These are phyloP conservation scores for Cercopithecus hamlyni DNA, from an alignment of 2,797 vertebrate species.

Conservation along the genomic window DNA sequence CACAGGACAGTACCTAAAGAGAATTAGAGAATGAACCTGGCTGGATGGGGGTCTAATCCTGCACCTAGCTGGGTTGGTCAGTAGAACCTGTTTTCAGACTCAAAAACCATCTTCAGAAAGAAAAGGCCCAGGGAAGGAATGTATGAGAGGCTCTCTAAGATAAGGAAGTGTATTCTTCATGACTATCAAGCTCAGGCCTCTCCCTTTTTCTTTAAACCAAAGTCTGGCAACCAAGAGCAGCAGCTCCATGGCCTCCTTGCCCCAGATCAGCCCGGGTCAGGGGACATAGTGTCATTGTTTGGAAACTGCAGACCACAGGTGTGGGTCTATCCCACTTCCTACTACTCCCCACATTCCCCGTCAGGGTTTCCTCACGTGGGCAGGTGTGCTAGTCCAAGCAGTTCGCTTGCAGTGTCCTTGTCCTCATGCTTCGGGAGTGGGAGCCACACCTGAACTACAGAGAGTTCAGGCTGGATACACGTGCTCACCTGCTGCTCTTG, in stretches of 20 bases:
- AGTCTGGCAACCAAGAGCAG: not conserved
- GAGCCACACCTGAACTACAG: not conserved
- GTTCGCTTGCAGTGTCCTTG: not conserved
- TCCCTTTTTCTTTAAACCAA: not conserved
- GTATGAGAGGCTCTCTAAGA: not conserved
- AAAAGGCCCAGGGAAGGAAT: not conserved
- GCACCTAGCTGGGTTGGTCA: not conserved
- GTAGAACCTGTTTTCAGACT: not conserved
- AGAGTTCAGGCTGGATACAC: not conserved
- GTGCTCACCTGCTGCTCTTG: too few relatives aligned
- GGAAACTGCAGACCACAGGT: not conserved
- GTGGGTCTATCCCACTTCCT: not conserved
- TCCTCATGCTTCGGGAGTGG: not conserved
- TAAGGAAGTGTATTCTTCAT: not conserved
- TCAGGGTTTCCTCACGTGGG: not conserved
- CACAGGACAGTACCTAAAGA: rapidly evolving
- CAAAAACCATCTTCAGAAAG: not conserved
- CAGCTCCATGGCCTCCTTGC: not conserved
- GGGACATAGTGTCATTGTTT: not conserved
- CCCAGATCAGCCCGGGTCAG: not conserved
- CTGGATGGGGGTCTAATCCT: not conserved
- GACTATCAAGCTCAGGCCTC: not conserved
- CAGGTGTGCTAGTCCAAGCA: not conserved
- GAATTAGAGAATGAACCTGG: not conserved
- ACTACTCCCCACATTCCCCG: not conserved